phyloP scores from a whole-genome alignment of 2,113 vertebrate genomes.

The Mastomys natalensis region DNA sequence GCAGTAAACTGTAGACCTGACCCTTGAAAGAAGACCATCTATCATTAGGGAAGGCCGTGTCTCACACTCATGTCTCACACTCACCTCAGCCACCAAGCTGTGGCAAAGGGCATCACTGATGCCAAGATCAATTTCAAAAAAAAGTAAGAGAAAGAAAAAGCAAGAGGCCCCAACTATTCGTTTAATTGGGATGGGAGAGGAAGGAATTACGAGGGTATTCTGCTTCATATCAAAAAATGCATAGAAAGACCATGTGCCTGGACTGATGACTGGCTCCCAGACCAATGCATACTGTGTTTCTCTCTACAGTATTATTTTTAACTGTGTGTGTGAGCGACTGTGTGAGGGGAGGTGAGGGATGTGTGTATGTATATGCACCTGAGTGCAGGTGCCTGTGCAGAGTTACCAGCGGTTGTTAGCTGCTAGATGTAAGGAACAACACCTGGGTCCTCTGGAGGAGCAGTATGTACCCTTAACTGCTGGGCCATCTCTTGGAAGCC shows the following conservation, averaged over 20 bases:
- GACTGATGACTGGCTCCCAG: background rate
- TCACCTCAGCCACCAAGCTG: background rate
- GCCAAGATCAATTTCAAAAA: background rate
- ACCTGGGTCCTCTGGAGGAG: background rate
- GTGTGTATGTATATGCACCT: background rate
- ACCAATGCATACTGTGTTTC: background rate
- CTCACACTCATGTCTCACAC: background rate
- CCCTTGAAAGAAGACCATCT: background rate
- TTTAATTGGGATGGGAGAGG: background rate
- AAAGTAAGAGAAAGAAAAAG: background rate
- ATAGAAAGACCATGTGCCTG: background rate
- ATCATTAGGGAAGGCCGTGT: background rate
- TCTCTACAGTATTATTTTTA: background rate
- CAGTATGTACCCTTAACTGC: background rate
- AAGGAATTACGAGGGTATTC: background rate
- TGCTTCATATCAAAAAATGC: background rate
- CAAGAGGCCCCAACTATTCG: background rate
- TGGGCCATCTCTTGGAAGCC: background rate
- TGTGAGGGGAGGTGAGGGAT: background rate
- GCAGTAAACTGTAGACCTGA: background rate
- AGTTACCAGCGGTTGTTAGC: background rate
- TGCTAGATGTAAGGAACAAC: background rate
- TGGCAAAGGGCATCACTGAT: background rate
- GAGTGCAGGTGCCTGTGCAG: background rate
- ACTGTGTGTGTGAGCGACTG: background rate